These are phyloP conservation scores for Gobio occitaniae DNA, from an alignment of 2,797 vertebrate species.

Conservation along the genomic window DNA sequence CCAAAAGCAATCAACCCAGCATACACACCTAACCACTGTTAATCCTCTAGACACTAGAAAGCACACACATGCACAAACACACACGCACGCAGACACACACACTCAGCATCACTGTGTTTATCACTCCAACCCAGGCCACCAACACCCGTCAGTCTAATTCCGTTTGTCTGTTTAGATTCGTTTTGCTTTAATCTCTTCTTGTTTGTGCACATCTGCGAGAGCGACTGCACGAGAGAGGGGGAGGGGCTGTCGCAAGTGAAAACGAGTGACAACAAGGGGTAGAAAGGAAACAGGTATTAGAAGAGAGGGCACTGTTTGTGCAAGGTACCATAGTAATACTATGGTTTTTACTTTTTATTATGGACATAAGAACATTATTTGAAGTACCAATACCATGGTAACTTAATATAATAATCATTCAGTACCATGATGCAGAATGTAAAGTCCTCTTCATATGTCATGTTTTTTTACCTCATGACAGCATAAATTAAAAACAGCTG, in stretches of 20 bases:
- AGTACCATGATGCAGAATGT: neutral
- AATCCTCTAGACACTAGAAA: conserved; percentile 73
- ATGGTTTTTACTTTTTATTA: neutral
- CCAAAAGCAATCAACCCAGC: conserved; percentile 82
- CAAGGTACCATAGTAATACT: neutral
- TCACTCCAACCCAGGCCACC: conserved; percentile 82
- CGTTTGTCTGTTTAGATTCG: conserved; percentile 86
- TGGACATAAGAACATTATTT: neutral
- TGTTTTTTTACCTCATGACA: neutral
- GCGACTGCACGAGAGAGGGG: conserved; percentile 68
- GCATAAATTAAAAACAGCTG: neutral
- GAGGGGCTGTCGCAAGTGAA: conserved; percentile 32
- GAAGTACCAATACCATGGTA: neutral
- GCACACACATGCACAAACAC: conserved; percentile 62
- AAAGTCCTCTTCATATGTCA: neutral
- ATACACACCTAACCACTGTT: conserved; percentile 80
- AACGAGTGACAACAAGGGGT: conserved; percentile 42
- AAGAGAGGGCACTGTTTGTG: conserved; percentile 16
- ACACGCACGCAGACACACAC: conserved; percentile 67
- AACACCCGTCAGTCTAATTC: conserved; percentile 86
- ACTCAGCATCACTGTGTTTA: conserved; percentile 82
- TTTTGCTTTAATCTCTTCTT: conserved; percentile 85
- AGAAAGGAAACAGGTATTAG: conserved; percentile 55
- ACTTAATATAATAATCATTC: neutral
- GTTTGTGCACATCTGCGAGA: conserved; percentile 84